Conservation (phyloP, 2,113 vertebrate genomes). For the Ranitomeya variabilis region DNA sequence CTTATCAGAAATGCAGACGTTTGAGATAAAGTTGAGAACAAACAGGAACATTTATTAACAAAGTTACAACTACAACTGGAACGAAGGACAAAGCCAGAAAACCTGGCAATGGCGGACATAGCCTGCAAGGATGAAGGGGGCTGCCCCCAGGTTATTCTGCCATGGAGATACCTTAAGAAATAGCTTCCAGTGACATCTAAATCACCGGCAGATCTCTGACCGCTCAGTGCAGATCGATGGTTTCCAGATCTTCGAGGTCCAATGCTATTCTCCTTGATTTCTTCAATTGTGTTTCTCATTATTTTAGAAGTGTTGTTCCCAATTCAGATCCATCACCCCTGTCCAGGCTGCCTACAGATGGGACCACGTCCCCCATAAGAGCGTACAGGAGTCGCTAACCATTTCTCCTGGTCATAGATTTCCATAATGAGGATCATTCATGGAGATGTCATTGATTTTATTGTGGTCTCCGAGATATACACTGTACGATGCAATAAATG, state of each 20-base stretch:
- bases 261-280: neutral
- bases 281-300: neutral
- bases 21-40: slow-evolving; percentile 1
- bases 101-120: neutral
- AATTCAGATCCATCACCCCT: neutral
- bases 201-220: neutral
- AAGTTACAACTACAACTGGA: neutral
- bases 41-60: neutral
- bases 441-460: neutral
- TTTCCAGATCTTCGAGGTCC: neutral
- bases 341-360: neutral
- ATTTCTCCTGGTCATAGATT: neutral
- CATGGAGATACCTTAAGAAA: neutral
- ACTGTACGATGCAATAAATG: neutral
- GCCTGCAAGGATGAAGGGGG: neutral
- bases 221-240: neutral
- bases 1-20: neutral
- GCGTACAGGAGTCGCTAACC: neutral
- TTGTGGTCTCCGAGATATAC: neutral
- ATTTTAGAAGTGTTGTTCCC: no score
- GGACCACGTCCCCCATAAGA: neutral
- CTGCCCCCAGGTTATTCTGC: neutral
- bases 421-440: neutral
- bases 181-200: neutral
- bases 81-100: neutral